phyloP scores from a whole-genome alignment of 2,888 invertebrate species.

The Drosophila atroscutellata region DNA sequence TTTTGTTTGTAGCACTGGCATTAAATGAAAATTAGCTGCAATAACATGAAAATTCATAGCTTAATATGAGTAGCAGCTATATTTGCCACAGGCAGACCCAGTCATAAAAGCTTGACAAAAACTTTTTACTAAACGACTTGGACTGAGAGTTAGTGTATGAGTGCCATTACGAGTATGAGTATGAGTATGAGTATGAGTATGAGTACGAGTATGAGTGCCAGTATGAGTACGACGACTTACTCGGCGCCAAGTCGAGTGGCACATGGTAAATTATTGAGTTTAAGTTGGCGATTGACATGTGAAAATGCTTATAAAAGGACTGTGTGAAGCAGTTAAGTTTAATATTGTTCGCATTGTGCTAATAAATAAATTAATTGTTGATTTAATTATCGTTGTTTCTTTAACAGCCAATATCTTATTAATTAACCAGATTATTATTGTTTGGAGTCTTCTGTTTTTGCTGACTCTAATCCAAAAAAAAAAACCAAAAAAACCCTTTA shows the following conservation, averaged over 20 bases:
- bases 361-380: conserved; percentile 57
- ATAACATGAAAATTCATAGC: conserved; percentile 79
- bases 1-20: conserved; percentile 33
- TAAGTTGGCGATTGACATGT: conserved; percentile 71
- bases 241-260: conserved; percentile 31
- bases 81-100: conserved; percentile 39
- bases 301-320: conserved; percentile 75
- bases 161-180: background rate
- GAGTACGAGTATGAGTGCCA: background rate
- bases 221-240: conserved; percentile 26
- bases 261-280: conserved; percentile 59
- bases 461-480: background rate
- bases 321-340: conserved; percentile 62
- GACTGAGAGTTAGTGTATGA: background rate
- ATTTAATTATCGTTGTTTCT: conserved; percentile 36
- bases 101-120: conserved; percentile 33
- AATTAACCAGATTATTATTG: conserved; percentile 2
- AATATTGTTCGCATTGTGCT: conserved; percentile 30
- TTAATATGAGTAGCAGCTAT: conserved; percentile 62
- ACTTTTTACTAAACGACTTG: conserved; percentile 51
- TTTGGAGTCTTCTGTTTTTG: background rate
- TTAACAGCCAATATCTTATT: conserved; percentile 26
- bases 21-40: conserved; percentile 77
- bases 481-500: too few species aligned
- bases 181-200: background rate